These are phyloP conservation scores for Ryuthela nishihirai DNA, from an alignment of 2,888 invertebrate species.

Conservation along the genomic window DNA sequence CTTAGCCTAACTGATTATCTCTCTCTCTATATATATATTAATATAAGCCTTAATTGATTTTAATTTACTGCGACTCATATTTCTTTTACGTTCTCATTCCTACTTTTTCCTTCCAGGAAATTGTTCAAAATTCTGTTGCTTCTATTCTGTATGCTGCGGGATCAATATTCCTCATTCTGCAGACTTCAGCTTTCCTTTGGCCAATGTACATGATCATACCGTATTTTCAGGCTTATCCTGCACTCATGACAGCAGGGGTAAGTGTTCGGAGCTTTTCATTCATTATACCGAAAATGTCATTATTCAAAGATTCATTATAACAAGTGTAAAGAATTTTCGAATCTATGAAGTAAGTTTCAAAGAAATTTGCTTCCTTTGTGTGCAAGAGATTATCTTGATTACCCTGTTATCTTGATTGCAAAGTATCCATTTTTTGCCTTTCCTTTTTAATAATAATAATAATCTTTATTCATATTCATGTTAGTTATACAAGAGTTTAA, in stretches of 20 bases:
- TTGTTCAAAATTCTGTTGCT: conserved; percentile 70
- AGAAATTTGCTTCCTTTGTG: too few relatives aligned
- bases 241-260: conserved; percentile 82
- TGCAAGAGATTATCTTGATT: too few relatives aligned
- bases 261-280: conserved; percentile 52
- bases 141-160: conserved; percentile 73
- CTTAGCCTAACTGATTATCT: neutral
- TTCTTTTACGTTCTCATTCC: neutral
- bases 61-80: too few relatives aligned
- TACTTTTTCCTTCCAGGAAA: conserved; percentile 61
- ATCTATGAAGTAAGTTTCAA: too few relatives aligned
- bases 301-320: too few relatives aligned
- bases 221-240: conserved; percentile 77
- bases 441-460: too few relatives aligned
- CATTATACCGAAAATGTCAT: too few relatives aligned
- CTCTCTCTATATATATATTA: neutral
- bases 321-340: too few relatives aligned
- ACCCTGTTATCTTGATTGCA: too few relatives aligned
- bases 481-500: too few relatives aligned
- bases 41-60: neutral
- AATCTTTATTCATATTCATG: too few relatives aligned
- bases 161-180: conserved; percentile 73
- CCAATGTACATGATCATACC: conserved; percentile 70
- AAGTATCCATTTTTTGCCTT: too few relatives aligned
- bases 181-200: conserved; percentile 71